phyloP scores from a whole-genome alignment of 2,113 vertebrate species.

The Oncorhynchus tshawytscha region DNA sequence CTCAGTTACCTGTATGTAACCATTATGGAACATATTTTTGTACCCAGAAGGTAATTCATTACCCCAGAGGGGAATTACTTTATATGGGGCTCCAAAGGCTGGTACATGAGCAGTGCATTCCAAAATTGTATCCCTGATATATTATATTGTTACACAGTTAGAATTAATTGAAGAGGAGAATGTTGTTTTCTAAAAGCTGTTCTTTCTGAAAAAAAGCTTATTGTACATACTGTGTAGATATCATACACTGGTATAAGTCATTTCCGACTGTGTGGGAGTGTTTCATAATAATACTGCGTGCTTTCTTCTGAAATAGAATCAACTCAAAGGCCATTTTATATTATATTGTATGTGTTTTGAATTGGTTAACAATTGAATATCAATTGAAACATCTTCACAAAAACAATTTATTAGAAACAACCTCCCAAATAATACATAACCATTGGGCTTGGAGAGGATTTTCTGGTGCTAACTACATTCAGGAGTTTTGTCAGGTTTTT shows the following conservation, averaged over 20 bases:
- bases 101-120: not conserved
- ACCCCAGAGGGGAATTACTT: too few species aligned
- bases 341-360: conserved; percentile 12
- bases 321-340: conserved; percentile 16
- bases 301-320: conserved; percentile 13
- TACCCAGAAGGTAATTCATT: too few species aligned
- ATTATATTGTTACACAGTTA: too few species aligned
- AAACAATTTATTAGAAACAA: not conserved
- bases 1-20: not conserved
- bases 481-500: not conserved
- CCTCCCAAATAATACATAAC: not conserved
- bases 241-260: not conserved
- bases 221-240: conserved; percentile 19
- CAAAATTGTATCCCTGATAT: not conserved
- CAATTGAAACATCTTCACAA: not conserved
- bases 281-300: conserved; percentile 39
- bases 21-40: not conserved
- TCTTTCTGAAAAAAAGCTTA: conserved; percentile 3
- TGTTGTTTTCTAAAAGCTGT: not conserved
- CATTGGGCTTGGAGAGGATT: not conserved
- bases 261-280: conserved; percentile 49
- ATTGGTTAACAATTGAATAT: not conserved
- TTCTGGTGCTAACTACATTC: not conserved
- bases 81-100: too few species aligned
- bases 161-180: too few species aligned